Evolutionary conservation across 2,888 invertebrate genomes (phyloP), one percentile per base, ranked within the genome.

Genomic region (Plemyria rubiginata): DNA sequence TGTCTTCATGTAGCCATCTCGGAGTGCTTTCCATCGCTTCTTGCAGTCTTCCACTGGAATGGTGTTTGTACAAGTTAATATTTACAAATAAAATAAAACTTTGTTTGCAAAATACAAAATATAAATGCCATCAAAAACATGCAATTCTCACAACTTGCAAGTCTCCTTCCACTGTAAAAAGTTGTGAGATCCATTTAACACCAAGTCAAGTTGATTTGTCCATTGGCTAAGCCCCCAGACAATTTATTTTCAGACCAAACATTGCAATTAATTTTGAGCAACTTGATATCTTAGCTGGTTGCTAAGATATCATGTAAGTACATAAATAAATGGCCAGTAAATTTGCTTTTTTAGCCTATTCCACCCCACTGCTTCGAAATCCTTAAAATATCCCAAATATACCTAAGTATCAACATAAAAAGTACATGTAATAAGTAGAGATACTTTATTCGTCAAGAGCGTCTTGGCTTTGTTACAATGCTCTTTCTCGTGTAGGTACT

Each of bases 41-140:
- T 93, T 93, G 79, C 94, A 94, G 85, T 94, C 94, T 70, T 93
- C 93, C 75, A 92, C 93, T 93, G 84, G 36, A 89, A 90, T 69
- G 3, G 15, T 15, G 3, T 8, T 11, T 38, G 36, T 38, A 2
- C 36, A 11, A 38, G 36, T 38, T 38, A 7, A 7, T 38, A 11
- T 11, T 11, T 38, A 38, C 36, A 38, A 38, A 38, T 7, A 38
- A 38, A 38, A 38, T 22, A 22, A 22, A 22, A 22, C 3, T 22
- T n/a, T n/a, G n/a, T n/a, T n/a, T n/a, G n/a, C n/a, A n/a, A n/a
- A n/a, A n/a, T n/a, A n/a, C n/a, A n/a, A n/a, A n/a, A n/a, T n/a
- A n/a, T n/a, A n/a, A n/a, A n/a, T n/a, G n/a, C n/a, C n/a, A n/a
- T n/a, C n/a, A n/a, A n/a, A n/a, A n/a, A n/a, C n/a, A n/a, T n/a